Conservation (phyloP, 2,797 vertebrate species). For the Coregonus suidteri region DNA sequence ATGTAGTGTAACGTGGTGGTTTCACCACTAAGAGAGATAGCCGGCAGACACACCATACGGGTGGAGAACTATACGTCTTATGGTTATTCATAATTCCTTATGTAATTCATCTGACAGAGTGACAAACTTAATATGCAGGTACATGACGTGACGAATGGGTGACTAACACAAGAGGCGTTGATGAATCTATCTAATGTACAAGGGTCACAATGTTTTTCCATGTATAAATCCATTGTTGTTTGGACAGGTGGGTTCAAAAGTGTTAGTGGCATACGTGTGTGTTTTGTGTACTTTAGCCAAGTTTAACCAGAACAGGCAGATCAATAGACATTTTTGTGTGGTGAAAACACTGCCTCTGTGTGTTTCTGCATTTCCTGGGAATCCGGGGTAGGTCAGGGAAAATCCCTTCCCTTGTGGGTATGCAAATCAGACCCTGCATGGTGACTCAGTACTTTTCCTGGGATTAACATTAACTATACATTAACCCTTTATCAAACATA, state of each 20-base stretch:
- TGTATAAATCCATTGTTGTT: neutral
- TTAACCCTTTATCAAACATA: neutral
- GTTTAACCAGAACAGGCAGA: neutral
- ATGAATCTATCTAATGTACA: neutral
- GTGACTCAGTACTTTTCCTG: neutral
- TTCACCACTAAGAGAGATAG: neutral
- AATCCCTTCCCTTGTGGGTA: conserved; percentile 26
- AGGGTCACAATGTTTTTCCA: neutral
- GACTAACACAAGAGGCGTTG: neutral
- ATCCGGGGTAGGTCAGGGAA: conserved; percentile 21
- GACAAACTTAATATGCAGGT: neutral
- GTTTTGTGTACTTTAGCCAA: neutral
- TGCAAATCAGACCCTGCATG: conserved; percentile 13
- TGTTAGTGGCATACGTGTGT: neutral
- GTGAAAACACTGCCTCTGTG: neutral
- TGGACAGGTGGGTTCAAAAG: neutral
- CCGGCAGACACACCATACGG: neutral
- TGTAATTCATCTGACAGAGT: neutral
- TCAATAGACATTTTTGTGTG: conserved; percentile 12
- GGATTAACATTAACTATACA: neutral
- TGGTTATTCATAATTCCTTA: neutral
- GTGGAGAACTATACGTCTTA: neutral
- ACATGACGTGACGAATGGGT: neutral
- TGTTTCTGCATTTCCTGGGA: conserved; percentile 15
- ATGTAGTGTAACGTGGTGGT: neutral